Percentiles rank a stretch among this genome's conserved stretches.
These are phyloP conservation scores for Carlito syrichta DNA, from an alignment of 2,113 vertebrate genomes.

Conservation along the genomic window DNA sequence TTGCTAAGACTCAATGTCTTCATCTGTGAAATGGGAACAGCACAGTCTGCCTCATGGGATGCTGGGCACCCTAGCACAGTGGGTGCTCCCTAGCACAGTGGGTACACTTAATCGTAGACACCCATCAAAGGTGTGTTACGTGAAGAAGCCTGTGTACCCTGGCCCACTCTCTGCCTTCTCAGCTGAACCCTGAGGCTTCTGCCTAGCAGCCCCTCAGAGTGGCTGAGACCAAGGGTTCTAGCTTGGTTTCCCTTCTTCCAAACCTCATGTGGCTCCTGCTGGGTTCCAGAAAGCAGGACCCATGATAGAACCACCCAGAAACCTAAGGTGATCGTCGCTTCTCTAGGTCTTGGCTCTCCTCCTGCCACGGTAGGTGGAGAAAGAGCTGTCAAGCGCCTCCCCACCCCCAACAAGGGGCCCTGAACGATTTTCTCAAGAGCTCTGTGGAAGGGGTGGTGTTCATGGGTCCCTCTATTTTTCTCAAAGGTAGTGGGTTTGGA, in stretches of 20 bases:
- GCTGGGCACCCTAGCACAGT: not conserved
- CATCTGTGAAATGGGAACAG: not conserved
- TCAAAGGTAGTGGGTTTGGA: not conserved
- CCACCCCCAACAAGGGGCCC: fast-evolving
- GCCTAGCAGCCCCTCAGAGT: not conserved
- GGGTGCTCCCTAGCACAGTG: not conserved
- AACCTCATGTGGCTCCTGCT: not conserved
- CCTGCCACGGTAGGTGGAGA: not conserved
- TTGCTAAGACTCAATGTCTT: not conserved
- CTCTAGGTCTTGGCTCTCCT: not conserved
- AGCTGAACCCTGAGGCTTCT: not conserved
- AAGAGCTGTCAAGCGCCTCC: not conserved
- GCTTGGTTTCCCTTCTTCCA: not conserved
- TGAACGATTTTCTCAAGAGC: not conserved
- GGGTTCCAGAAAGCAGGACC: not conserved
- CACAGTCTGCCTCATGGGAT: not conserved
- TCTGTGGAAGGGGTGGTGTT: not conserved
- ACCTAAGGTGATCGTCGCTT: not conserved
- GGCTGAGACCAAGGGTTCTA: not conserved
- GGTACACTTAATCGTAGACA: not conserved
- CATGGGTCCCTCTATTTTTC: not conserved
- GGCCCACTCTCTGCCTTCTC: not conserved
- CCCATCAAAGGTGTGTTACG: not conserved
- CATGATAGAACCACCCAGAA: not conserved
- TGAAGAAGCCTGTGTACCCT: not conserved